phyloP scores from a whole-genome alignment of 2,888 invertebrate species.

The Cerastis leucographa region DNA sequence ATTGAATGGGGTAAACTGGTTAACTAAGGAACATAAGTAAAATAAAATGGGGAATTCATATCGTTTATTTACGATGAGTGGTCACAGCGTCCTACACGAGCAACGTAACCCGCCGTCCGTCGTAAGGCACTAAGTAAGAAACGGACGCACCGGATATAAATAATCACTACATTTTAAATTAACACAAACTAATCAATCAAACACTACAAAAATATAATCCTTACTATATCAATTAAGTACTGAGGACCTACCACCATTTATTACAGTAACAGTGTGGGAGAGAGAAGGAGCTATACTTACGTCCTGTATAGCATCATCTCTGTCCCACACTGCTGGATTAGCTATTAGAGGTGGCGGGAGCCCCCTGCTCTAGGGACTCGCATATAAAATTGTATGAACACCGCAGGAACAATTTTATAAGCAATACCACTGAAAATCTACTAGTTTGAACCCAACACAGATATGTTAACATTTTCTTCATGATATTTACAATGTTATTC shows the following conservation, averaged over 20 bases:
- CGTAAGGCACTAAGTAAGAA: conserved; percentile 87
- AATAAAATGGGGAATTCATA: conserved; percentile 68
- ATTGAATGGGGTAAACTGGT: no score
- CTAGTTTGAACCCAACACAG: conserved; percentile 78
- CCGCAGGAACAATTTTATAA: conserved; percentile 35
- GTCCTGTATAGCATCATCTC: background rate
- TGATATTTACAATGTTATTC: conserved; percentile 80
- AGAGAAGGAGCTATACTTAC: background rate
- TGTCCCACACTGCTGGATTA: background rate
- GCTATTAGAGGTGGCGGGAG: background rate
- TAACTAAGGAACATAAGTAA: conserved; percentile 55
- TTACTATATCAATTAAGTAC: conserved; percentile 65
- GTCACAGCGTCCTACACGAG: conserved; percentile 83
- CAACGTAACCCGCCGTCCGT: conserved; percentile 86
- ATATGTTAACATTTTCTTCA: conserved; percentile 81
- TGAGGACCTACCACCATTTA: conserved; percentile 6
- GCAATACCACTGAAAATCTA: conserved; percentile 53
- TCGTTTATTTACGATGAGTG: conserved; percentile 79
- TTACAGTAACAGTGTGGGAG: background rate
- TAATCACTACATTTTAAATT: conserved; percentile 63
- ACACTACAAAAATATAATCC: conserved; percentile 83
- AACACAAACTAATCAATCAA: conserved; percentile 64
- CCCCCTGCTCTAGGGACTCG: conserved; percentile 33
- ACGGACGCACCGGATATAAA: conserved; percentile 82
- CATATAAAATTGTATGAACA: conserved; percentile 37